phyloP scores from a whole-genome alignment of 1,140 invertebrate genomes.

The Conus betulinus region DNA sequence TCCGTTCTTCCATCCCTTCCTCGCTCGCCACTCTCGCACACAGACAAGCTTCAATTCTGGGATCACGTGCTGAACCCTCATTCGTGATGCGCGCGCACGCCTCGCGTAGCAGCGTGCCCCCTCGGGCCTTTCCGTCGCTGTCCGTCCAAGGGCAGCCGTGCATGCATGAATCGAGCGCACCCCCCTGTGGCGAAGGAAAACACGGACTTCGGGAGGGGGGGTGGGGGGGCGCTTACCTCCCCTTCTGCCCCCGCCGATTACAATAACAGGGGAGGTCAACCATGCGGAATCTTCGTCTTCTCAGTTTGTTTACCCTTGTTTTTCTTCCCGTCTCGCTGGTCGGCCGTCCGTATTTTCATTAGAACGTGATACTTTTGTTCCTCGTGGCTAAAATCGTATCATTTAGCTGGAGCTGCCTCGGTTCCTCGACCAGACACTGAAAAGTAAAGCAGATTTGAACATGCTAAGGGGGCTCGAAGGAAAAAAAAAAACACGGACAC shows the following conservation, averaged over 20 bases:
- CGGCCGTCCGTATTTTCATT: not conserved
- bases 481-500: not conserved
- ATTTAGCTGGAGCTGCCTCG: not conserved
- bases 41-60: not conserved
- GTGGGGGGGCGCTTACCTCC: conserved; percentile 5
- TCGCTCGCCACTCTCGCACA: not conserved
- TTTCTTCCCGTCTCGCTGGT: not conserved
- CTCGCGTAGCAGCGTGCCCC: conserved; percentile 9
- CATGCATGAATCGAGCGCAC: conserved; percentile 11
- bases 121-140: conserved; percentile 19
- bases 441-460: too few species aligned
- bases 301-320: conserved; percentile 17
- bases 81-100: conserved; percentile 21
- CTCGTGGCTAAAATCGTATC: conserved; percentile 14
- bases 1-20: not conserved
- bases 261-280: conserved; percentile 20
- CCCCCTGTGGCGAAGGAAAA: conserved; percentile 6
- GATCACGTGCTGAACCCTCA: not conserved
- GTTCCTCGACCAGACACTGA: too few species aligned
- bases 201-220: not conserved
- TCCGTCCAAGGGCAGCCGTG: not conserved
- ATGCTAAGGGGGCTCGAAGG: not conserved
- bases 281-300: conserved; percentile 13
- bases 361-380: conserved; percentile 21
- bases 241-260: conserved; percentile 13